Percentiles rank a stretch among this genome's conserved stretches.
phyloP scores from a whole-genome alignment of 2,797 vertebrate species.

The Rousettus madagascariensis region DNA sequence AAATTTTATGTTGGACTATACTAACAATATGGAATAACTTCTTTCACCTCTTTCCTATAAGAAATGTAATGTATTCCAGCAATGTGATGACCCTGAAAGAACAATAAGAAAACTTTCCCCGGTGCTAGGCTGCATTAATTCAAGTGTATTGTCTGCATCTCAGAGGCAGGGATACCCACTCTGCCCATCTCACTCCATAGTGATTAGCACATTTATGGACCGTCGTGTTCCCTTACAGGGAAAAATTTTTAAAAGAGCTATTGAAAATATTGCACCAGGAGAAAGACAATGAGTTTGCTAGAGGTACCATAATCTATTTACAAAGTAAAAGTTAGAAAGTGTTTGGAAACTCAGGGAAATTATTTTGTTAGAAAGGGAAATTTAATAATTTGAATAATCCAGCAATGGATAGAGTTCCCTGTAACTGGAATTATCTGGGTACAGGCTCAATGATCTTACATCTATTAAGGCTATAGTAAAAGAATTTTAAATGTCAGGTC shows the following conservation, averaged over 20 bases:
- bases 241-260: background rate
- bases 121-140: background rate
- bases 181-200: background rate
- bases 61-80: background rate
- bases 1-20: background rate
- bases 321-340: background rate
- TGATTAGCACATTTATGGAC: background rate
- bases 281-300: background rate
- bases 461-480: background rate
- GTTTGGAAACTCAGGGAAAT: background rate
- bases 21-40: background rate
- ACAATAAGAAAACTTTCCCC: background rate
- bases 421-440: background rate
- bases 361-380: background rate
- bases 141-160: background rate
- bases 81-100: background rate
- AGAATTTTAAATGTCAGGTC: background rate
- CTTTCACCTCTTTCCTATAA: background rate
- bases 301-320: background rate
- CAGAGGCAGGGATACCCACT: background rate
- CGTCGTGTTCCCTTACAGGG: background rate
- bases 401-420: background rate
- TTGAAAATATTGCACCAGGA: background rate
- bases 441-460: background rate
- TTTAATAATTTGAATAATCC: background rate